These are phyloP conservation scores for Henricia sp. DNA, from an alignment of 53 echinoderm and acorn worm species.

Conservation along the genomic window DNA sequence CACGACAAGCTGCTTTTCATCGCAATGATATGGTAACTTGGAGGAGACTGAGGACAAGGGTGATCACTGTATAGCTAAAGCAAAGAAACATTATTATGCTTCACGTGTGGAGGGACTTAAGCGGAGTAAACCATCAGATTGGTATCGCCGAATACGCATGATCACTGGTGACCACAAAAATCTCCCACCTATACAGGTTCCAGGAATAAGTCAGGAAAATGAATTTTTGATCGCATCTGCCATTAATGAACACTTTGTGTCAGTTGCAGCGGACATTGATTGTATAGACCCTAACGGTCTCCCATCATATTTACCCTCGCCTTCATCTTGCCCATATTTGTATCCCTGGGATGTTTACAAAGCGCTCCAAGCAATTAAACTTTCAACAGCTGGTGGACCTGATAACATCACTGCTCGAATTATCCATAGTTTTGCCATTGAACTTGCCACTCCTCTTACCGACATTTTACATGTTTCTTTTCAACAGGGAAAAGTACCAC, in stretches of 20 bases:
- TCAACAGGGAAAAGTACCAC: background rate
- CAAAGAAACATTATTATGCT: slow-evolving; percentile 11
- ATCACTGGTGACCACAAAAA: background rate
- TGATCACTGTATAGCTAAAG: background rate
- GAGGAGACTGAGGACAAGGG: background rate
- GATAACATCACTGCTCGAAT: slow-evolving; percentile 2
- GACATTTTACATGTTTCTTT: background rate
- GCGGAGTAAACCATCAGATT: background rate
- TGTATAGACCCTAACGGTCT: background rate
- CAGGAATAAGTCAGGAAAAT: background rate
- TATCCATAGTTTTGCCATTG: slow-evolving; percentile 8
- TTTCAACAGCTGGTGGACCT: background rate
- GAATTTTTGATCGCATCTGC: background rate
- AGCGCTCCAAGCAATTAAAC: background rate
- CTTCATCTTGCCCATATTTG: background rate
- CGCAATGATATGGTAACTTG: background rate
- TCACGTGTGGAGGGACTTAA: background rate
- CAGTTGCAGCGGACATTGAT: background rate
- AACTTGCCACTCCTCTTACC: slow-evolving; percentile 8
- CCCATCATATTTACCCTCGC: background rate
- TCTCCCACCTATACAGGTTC: background rate
- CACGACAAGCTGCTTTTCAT: slow-evolving; percentile 8
- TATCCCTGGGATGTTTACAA: slow-evolving; percentile 10
- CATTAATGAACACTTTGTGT: background rate
- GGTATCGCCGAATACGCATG: slow-evolving; percentile 5